Conservation (phyloP, 2,113 vertebrate species). For the Aegithalos caudatus region DNA sequence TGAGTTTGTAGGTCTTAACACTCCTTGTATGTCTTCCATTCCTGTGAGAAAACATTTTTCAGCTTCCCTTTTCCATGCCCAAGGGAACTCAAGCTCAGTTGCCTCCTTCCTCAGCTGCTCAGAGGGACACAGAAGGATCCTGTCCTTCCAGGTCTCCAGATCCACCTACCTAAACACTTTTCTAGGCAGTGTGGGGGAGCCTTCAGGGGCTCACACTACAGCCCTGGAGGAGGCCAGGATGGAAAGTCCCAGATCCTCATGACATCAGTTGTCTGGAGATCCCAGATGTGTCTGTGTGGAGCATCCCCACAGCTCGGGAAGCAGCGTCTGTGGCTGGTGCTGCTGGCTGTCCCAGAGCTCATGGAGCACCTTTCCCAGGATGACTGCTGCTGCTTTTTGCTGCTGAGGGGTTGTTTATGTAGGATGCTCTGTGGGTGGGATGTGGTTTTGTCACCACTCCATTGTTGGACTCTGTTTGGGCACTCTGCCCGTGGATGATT, state of each 20-base stretch:
- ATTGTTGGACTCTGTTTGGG: not conserved
- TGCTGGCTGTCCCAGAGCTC: not conserved
- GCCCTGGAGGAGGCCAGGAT: not conserved
- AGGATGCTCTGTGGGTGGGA: conserved; percentile 4
- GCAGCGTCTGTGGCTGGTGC: not conserved
- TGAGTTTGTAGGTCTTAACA: not conserved
- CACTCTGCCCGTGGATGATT: not conserved
- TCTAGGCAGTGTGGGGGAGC: not conserved
- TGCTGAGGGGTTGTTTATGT: not conserved
- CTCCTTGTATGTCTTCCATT: not conserved
- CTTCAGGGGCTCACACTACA: not conserved
- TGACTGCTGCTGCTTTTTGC: not conserved
- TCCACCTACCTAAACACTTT: not conserved
- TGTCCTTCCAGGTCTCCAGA: not conserved
- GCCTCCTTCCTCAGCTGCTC: not conserved
- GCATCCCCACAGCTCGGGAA: not conserved
- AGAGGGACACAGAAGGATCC: not conserved
- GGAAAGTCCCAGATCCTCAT: not conserved
- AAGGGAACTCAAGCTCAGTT: not conserved
- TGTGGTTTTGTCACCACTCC: conserved; percentile 1
- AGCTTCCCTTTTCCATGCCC: not conserved
- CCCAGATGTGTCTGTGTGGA: not conserved
- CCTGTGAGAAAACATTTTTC: not conserved
- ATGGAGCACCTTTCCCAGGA: not conserved
- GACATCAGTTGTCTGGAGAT: accelerated